A percentile compares a stretch with the other conserved stretches of the same genome.
phyloP scores from a whole-genome alignment of 2,888 invertebrate species.

The Idaea biselata region DNA sequence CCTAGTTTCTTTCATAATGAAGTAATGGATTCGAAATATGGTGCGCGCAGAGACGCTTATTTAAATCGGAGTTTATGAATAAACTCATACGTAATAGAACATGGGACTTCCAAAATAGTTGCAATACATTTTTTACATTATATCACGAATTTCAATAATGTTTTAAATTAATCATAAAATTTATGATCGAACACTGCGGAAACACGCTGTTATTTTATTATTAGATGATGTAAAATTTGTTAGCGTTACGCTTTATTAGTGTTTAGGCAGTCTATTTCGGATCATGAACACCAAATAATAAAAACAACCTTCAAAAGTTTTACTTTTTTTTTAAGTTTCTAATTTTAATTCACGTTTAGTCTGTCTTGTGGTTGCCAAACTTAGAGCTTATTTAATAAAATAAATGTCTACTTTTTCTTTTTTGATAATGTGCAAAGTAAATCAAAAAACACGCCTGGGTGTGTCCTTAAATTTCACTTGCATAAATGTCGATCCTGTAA shows the following conservation, averaged over 20 bases:
- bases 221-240: constrained; percentile 26
- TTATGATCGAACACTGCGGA: constrained; percentile 23
- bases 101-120: constrained; percentile 55
- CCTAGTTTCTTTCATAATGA: background rate
- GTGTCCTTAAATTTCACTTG: too few species aligned
- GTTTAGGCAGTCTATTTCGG: constrained; percentile 30
- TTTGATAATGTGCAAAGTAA: too few species aligned
- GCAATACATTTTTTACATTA: constrained; percentile 52
- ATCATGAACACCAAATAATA: constrained; percentile 16
- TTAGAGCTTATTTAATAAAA: too few species aligned
- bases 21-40: background rate
- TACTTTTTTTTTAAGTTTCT: too few species aligned
- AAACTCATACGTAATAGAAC: constrained; percentile 30
- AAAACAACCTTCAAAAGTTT: too few species aligned
- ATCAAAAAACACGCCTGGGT: too few species aligned
- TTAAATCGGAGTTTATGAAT: constrained; percentile 14
- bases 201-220: constrained; percentile 30
- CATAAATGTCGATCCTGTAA: constrained; percentile 2
- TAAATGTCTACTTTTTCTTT: too few species aligned
- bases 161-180: constrained; percentile 29
- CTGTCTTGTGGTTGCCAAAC: constrained; percentile 1
- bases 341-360: background rate
- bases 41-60: background rate
- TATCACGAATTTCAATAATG: constrained; percentile 47
- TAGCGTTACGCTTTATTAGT: constrained; percentile 44